Evolutionary conservation across 2,888 invertebrate genomes (phyloP).

Genomic region (Dynastes tityus): DNA sequence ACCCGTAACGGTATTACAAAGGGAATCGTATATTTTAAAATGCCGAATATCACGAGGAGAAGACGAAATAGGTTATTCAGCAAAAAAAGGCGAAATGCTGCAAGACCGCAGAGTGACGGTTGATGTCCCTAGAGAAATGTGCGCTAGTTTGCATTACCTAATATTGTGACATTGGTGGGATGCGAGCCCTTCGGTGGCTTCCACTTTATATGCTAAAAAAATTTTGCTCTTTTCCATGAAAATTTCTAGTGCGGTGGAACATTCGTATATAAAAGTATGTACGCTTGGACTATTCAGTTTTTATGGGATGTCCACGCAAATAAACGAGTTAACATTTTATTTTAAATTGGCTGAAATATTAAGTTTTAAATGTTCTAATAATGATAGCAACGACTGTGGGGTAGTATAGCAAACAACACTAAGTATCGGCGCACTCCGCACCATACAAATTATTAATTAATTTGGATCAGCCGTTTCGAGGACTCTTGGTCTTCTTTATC

Average conservation of each 20-base stretch:
- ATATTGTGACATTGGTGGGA: conserved; percentile 9
- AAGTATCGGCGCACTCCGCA: too few species aligned
- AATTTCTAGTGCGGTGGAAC: too few species aligned
- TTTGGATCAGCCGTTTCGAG: too few species aligned
- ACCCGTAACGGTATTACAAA: conserved; percentile 18
- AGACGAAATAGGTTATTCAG: conserved; percentile 18
- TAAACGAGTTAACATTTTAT: too few species aligned
- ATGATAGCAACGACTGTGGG: too few species aligned
- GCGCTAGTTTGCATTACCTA: conserved; percentile 21
- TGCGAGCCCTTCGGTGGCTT: not conserved
- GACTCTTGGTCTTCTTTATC: too few species aligned
- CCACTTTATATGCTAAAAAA: conserved; percentile 44
- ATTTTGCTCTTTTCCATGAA: conserved; percentile 5
- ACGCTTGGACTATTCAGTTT: not conserved
- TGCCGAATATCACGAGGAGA: conserved; percentile 4
- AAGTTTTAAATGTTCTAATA: too few species aligned
- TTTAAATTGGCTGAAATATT: too few species aligned
- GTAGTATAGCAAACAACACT: too few species aligned
- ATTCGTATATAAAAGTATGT: not conserved
- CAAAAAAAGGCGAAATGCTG: conserved; percentile 19
- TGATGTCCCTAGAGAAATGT: conserved; percentile 36
- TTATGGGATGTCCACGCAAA: not conserved
- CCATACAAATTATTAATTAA: too few species aligned
- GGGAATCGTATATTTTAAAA: conserved; percentile 33
- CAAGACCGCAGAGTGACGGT: conserved; percentile 10